Percentiles rank a stretch among this genome's conserved stretches.
Conservation (phyloP, 2,113 vertebrate species). For the Hemibagrus wyckioides region DNA sequence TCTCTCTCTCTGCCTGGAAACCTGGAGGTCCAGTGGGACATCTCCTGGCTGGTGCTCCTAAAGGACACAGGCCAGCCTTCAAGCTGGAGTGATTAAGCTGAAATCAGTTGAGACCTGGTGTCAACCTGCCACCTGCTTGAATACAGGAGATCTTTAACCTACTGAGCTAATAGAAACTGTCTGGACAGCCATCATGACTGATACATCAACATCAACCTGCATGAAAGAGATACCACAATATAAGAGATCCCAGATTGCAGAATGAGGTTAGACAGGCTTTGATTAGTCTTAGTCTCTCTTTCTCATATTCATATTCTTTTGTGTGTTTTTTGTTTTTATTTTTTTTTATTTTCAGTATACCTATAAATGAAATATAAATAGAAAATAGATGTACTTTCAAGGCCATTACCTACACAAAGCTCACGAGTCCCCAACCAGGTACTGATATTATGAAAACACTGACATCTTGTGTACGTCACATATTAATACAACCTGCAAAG, state of each 20-base stretch:
- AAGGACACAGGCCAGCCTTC: not conserved
- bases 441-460: slow-evolving; percentile 12
- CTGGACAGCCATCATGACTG: not conserved
- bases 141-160: not conserved
- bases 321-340: not conserved
- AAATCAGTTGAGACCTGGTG: slow-evolving; percentile 19
- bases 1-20: slow-evolving; percentile 1
- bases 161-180: not conserved
- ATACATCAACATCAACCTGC: not conserved
- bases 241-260: not conserved
- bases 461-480: slow-evolving; percentile 45
- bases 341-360: not conserved
- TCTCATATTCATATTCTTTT: too few relatives aligned
- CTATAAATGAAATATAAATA: too few relatives aligned
- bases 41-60: not conserved
- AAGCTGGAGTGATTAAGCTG: slow-evolving; percentile 3
- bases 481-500: not conserved
- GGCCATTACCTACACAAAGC: not conserved
- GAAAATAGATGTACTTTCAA: not conserved
- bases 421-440: slow-evolving; percentile 40
- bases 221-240: not conserved
- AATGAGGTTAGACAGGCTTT: not conserved
- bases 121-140: not conserved
- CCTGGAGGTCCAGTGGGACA: not conserved
- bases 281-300: not conserved